phyloP scores from a whole-genome alignment of 2,797 vertebrate genomes.

The Acrossocheilus wenchowensis region DNA sequence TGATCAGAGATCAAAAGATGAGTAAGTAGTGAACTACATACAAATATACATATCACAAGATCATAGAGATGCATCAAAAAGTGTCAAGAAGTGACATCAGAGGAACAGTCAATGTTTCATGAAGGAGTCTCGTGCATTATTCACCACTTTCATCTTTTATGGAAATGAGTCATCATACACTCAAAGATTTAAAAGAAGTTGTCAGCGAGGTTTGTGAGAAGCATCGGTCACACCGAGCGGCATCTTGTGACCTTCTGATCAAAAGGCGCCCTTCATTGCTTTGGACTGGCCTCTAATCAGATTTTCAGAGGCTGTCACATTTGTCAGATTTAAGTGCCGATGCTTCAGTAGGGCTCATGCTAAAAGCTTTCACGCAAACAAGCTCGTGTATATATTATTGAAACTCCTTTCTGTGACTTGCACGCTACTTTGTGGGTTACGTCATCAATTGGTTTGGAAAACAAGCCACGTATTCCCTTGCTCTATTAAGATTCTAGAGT shows the following conservation, averaged over 20 bases:
- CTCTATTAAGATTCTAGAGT: background rate
- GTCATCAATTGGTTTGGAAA: slow-evolving; percentile 19
- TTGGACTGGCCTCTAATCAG: slow-evolving; percentile 20
- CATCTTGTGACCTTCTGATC: slow-evolving; percentile 17
- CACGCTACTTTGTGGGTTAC: slow-evolving; percentile 1
- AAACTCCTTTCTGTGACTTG: slow-evolving; percentile 6
- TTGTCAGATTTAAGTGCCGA: slow-evolving; percentile 30
- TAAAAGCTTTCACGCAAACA: slow-evolving; percentile 30
- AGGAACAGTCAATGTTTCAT: slow-evolving; percentile 49
- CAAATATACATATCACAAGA: background rate
- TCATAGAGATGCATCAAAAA: slow-evolving; percentile 28
- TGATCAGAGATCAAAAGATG: background rate
- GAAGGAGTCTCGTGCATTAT: slow-evolving; percentile 36
- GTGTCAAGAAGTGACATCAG: slow-evolving; percentile 45
- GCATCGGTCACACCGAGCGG: background rate
- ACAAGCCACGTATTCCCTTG: background rate
- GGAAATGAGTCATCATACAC: slow-evolving; percentile 38
- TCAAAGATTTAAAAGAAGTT: slow-evolving; percentile 34
- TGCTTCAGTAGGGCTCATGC: slow-evolving; percentile 7
- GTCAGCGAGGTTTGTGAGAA: slow-evolving; percentile 31
- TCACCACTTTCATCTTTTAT: slow-evolving; percentile 50
- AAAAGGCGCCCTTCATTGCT: slow-evolving; percentile 17
- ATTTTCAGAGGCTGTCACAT: slow-evolving; percentile 18
- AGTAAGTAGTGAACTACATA: background rate
- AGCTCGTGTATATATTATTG: slow-evolving; percentile 25